Base-by-base conservation (phyloP, 1,140 invertebrate species). In the Diabrotica virgifera region DNA sequence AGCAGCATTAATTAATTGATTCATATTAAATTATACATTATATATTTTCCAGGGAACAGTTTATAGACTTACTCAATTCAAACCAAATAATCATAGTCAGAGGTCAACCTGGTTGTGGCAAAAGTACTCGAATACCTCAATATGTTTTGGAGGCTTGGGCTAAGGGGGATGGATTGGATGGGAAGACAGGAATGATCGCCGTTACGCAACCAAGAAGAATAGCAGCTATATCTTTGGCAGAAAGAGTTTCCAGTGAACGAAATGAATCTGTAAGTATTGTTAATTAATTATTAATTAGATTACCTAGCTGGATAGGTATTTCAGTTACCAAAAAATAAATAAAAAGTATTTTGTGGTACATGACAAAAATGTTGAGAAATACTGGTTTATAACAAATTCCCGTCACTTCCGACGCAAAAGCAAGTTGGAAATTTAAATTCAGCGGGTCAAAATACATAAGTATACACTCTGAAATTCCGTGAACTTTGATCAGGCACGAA, bases 41-140 rank as follows among this genome's bases (percentile, higher is more conserved):
- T 46, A 46, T 46, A n/a, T 10, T 46, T 54, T 54, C 12, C 12
- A 12, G n/a, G 52, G 24, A 54, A 54, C 24, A 35, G 12, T 54
- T 54, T 13, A 54, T 54, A 8, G 52, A 54, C 9, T 11, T 54
- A 12, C 24, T 78, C 36, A 65, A 68, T 36, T 57, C 70, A 8
- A 73, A 76, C 75, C 81, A 82, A 67, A 81, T 86, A 84, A 80
- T 91, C 1, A 87, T 97, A 46, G 79, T 97, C 5, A 92, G 96
- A 74, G 94, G 94, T 5, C 93, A 96, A 78, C 95, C 94, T 5
- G 94, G 93, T 7, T 90, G 90, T 78, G 94, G 92, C 0, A 97
- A 96, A 81, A 95, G 92, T 7, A 96, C 93, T 0, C 92, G 96
- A 77, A 81, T 93, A 10, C 89, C 90, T 3, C 91, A 93, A 77